Percentiles rank a stretch among this genome's conserved stretches.
Evolutionary conservation across 2,888 invertebrate genomes (phyloP).

Genomic region (Morpho helenor): DNA sequence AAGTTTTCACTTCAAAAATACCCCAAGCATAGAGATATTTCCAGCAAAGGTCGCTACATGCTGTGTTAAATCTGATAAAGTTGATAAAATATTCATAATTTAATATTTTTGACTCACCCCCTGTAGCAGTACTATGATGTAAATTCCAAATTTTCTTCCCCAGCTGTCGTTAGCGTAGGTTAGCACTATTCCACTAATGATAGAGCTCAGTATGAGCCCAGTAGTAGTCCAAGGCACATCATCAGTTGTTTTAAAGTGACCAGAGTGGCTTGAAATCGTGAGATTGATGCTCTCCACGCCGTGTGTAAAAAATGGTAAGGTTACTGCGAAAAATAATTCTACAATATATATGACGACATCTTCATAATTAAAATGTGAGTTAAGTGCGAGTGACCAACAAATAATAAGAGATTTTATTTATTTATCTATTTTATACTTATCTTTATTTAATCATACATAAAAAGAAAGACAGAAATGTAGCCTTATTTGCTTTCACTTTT

Average conservation of each 20-base stretch:
- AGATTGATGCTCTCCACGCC: constrained; percentile 54
- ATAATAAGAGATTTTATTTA: too few relatives aligned
- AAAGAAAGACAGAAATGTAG: too few relatives aligned
- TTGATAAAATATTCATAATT: background rate
- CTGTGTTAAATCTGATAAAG: background rate
- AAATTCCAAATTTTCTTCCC: constrained; percentile 52
- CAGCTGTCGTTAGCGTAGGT: constrained; percentile 43
- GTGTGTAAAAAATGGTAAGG: constrained; percentile 60
- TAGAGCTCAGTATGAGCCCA: constrained; percentile 43
- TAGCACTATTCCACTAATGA: constrained; percentile 41
- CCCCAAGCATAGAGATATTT: too few relatives aligned
- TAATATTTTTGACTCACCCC: constrained; percentile 46
- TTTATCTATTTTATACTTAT: too few relatives aligned
- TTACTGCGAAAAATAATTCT: constrained; percentile 41
- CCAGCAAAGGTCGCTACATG: too few relatives aligned
- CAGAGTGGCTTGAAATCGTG: constrained; percentile 46
- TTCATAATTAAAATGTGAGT: too few relatives aligned
- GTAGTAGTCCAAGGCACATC: constrained; percentile 53
- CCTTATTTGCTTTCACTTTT: too few relatives aligned
- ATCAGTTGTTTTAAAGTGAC: constrained; percentile 41
- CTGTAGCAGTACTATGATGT: constrained; percentile 53
- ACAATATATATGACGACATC: too few relatives aligned
- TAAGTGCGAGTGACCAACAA: too few relatives aligned
- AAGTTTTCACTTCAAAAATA: too few relatives aligned
- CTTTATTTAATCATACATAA: too few relatives aligned